phyloP scores from a whole-genome alignment of 2,888 invertebrate species.

The Zelleria hepariella region DNA sequence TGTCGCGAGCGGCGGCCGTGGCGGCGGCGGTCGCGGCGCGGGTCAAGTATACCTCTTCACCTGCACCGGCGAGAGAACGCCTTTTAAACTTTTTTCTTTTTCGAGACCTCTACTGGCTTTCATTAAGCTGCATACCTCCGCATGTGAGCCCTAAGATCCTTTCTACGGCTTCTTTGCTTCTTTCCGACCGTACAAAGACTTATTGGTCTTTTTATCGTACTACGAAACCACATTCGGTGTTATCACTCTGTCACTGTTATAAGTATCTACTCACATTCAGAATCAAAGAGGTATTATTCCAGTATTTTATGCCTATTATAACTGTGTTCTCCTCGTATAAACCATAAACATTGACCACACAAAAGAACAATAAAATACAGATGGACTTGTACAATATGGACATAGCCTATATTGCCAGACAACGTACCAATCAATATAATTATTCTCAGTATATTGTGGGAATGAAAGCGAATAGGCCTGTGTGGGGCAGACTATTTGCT shows the following conservation, averaged over 20 bases:
- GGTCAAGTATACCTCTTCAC: slow-evolving; percentile 64
- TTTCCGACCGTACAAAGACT: too few relatives aligned
- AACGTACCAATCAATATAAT: not conserved
- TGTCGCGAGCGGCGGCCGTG: slow-evolving; percentile 2
- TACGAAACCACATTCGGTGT: too few relatives aligned
- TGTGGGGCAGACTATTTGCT: not conserved
- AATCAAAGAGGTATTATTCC: too few relatives aligned
- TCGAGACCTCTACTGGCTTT: slow-evolving; percentile 50
- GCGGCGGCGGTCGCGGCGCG: slow-evolving; percentile 9
- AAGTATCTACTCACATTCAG: too few relatives aligned
- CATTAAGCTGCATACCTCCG: slow-evolving; percentile 35
- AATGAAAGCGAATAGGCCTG: not conserved
- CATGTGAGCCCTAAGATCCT: not conserved
- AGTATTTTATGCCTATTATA: too few relatives aligned
- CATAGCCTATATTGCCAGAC: not conserved
- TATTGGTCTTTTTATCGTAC: too few relatives aligned
- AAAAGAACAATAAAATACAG: not conserved
- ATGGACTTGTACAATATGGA: too few relatives aligned
- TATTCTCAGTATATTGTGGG: not conserved
- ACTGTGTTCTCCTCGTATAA: too few relatives aligned
- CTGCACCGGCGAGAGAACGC: slow-evolving; percentile 40
- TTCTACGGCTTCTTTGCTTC: not conserved
- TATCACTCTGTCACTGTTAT: too few relatives aligned
- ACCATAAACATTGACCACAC: not conserved
- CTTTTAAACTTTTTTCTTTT: slow-evolving; percentile 59